A percentile compares a stretch with the other conserved stretches of the same genome.
Evolutionary conservation across 2,113 vertebrate genomes (phyloP).

Genomic region (Pholis gunnellus): DNA sequence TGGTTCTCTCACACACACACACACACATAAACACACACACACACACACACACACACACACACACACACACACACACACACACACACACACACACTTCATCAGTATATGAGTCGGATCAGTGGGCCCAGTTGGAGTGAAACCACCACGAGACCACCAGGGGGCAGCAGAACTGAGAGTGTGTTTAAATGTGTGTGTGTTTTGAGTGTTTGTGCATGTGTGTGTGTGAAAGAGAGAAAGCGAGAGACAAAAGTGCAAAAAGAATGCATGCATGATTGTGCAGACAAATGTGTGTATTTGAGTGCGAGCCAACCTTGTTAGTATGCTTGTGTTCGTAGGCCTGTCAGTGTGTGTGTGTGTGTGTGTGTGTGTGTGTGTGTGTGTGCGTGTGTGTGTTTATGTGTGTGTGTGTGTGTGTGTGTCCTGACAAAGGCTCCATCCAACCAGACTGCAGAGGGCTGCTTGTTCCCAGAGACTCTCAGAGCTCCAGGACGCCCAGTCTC

Average conservation of each 20-base stretch:
- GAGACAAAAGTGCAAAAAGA: slow-evolving; percentile 43
- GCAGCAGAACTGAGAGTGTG: slow-evolving; percentile 32
- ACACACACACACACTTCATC: background rate
- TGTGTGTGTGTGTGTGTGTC: slow-evolving; percentile 35
- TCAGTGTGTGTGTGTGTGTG: slow-evolving; percentile 51
- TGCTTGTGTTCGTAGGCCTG: slow-evolving; percentile 10
- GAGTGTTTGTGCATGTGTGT: background rate
- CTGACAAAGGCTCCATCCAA: slow-evolving; percentile 78
- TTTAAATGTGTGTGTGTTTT: background rate
- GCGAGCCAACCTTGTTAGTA: slow-evolving; percentile 68
- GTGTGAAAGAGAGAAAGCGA: slow-evolving; percentile 8
- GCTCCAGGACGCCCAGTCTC: slow-evolving; percentile 70
- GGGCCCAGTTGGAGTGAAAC: background rate
- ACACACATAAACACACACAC: background rate
- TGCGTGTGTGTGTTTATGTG: slow-evolving; percentile 27
- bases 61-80: slow-evolving; percentile 6
- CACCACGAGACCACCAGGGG: slow-evolving; percentile 55
- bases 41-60: background rate
- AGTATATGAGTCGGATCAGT: background rate
- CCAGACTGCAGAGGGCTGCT: slow-evolving; percentile 74
- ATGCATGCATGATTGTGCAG: slow-evolving; percentile 59
- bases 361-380: slow-evolving; percentile 16
- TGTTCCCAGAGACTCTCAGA: slow-evolving; percentile 75
- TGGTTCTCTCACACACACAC: background rate
- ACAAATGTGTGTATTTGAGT: slow-evolving; percentile 67